These are phyloP conservation scores for Pristiophorus japonicus DNA, from an alignment of 2,113 vertebrate species.

Conservation along the genomic window DNA sequence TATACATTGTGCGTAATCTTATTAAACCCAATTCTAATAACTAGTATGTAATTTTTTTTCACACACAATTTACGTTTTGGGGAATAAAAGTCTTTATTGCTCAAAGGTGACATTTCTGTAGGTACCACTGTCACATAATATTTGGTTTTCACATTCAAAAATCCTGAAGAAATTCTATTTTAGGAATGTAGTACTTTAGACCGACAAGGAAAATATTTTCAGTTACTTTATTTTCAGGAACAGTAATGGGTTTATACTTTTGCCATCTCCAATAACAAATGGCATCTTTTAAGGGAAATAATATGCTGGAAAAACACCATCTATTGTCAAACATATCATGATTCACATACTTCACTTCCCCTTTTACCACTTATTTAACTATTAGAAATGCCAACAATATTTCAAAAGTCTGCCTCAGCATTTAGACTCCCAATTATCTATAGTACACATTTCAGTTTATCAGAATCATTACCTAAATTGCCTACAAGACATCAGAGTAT, in stretches of 20 bases:
- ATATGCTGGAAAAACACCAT: background rate
- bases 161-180: background rate
- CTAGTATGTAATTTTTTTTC: background rate
- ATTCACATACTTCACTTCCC: background rate
- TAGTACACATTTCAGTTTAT: constrained; percentile 93
- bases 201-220: background rate
- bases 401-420: background rate
- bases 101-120: background rate
- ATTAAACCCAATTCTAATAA: constrained; percentile 19
- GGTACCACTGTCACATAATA: background rate
- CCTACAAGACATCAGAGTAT: constrained; percentile 83
- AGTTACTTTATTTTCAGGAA: background rate
- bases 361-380: constrained; percentile 46
- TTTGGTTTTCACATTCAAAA: background rate
- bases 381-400: constrained; percentile 38
- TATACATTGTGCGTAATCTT: background rate
- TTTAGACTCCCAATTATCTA: constrained; percentile 79
- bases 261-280: background rate
- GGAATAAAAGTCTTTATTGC: background rate
- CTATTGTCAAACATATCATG: background rate
- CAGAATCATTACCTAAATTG: constrained; percentile 98
- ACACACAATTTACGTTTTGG: background rate
- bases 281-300: background rate
- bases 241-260: background rate
- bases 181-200: no score